phyloP scores from a whole-genome alignment of 2,888 invertebrate genomes.

The Apeira syringaria region DNA sequence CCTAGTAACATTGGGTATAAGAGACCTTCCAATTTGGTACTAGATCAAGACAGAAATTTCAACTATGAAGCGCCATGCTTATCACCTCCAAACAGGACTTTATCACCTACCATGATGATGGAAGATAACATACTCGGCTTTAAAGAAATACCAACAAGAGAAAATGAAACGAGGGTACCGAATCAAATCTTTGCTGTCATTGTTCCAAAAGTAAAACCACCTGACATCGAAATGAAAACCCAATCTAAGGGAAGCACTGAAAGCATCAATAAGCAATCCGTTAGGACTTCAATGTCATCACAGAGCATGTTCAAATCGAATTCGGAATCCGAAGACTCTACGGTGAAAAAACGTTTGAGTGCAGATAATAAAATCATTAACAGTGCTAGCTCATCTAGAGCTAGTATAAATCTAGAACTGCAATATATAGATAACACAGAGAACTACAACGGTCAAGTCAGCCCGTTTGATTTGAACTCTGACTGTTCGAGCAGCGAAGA shows the following conservation, averaged over 20 bases:
- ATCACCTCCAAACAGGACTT: constrained; percentile 74
- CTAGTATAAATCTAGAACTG: constrained; percentile 68
- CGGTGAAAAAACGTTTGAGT: constrained; percentile 68
- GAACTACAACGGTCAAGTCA: constrained; percentile 52
- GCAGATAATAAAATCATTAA: constrained; percentile 72
- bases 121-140: constrained; percentile 62
- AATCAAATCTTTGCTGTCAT: constrained; percentile 77
- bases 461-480: constrained; percentile 60
- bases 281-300: constrained; percentile 60
- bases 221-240: constrained; percentile 48
- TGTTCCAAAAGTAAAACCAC: constrained; percentile 68
- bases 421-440: constrained; percentile 68
- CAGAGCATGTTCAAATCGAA: constrained; percentile 66
- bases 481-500: constrained; percentile 79
- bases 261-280: constrained; percentile 57
- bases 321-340: constrained; percentile 74
- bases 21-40: constrained; percentile 59
- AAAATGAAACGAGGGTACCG: constrained; percentile 45
- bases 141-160: constrained; percentile 63
- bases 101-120: constrained; percentile 77
- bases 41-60: constrained; percentile 56
- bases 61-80: constrained; percentile 69
- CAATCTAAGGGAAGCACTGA: constrained; percentile 59
- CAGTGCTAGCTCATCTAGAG: constrained; percentile 66
- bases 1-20: constrained; percentile 45